Base-by-base conservation (phyloP, 2,113 vertebrate species). In the Vanacampus margaritifer region DNA sequence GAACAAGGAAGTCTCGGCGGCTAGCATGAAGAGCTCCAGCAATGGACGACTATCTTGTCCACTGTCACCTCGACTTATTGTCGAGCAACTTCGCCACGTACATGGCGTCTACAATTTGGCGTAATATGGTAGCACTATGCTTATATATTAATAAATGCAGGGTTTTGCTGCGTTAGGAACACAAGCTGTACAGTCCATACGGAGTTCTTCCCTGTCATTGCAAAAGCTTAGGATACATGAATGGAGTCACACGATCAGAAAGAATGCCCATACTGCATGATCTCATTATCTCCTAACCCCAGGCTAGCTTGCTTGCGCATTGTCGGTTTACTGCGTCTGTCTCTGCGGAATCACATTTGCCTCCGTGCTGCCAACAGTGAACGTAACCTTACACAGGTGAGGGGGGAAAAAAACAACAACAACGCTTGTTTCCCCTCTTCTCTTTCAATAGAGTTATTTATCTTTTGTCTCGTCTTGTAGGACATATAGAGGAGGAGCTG, bases 271-370 rank as follows among this genome's bases (percentile, higher is more conserved):
- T 58, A 67, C 53, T 58, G 43, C 62, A 46, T 0, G 6, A 68
- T 79, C 77, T 76, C 68, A 80, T 85, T 80, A 75, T 54, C 75
- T 23, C 2, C 10, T 76, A 78, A 81, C 80, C 72, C 26, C 68
- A 32, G 73, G 76, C 69, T 21, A 45, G 21, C 26, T 67, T 64
- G 19, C 67, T 66, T 36, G 16, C 36, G n/a, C 36, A 61, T 6
- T 21, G 58, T 41, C 11, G 36, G 21, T 61, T 61, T 61, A 61
- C 36, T 61, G 58, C 6, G 21, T 39, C 14, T 39, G 58, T 61
- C 58, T 61, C 58, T 61, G 58, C 10, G 26, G 58, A 61, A 61
- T 61, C 57, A 59, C 21, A 21, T 37, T 21, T 61, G 21, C 58
- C 58, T 61, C 26, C 58, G 23, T 61, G 35, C 58, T 39, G 35